A percentile compares a stretch with the other conserved stretches of the same genome.
These are phyloP conservation scores for Drosophila ustulata DNA, from an alignment of 2,888 invertebrate species.

Conservation along the genomic window DNA sequence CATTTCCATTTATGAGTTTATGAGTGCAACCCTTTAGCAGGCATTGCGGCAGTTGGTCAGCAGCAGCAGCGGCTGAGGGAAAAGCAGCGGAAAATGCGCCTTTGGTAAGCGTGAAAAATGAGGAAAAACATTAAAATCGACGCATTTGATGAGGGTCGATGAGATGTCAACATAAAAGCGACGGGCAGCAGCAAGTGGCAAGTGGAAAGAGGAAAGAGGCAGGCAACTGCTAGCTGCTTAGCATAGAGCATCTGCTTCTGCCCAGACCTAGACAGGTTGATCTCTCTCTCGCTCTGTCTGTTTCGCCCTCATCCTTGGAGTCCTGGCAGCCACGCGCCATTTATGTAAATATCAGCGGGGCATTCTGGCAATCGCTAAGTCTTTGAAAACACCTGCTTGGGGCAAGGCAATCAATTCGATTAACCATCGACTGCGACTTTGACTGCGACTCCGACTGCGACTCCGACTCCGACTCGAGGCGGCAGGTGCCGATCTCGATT, in stretches of 20 bases:
- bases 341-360: slow-evolving; percentile 59
- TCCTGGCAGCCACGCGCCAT: slow-evolving; percentile 53
- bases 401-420: slow-evolving; percentile 15
- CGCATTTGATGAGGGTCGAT: slow-evolving; percentile 73
- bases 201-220: slow-evolving; percentile 10
- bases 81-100: slow-evolving; percentile 56
- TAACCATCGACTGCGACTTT: slow-evolving; percentile 3
- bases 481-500: slow-evolving; percentile 18
- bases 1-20: slow-evolving; percentile 17
- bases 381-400: slow-evolving; percentile 34
- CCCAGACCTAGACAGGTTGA: slow-evolving; percentile 38
- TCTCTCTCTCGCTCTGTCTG: slow-evolving; percentile 4
- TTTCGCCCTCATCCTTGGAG: slow-evolving; percentile 11
- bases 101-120: slow-evolving; percentile 70
- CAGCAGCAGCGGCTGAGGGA: slow-evolving; percentile 12
- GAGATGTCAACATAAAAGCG: slow-evolving; percentile 61
- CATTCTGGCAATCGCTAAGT: not conserved
- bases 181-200: slow-evolving; percentile 37
- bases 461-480: not conserved
- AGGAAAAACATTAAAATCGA: slow-evolving; percentile 70
- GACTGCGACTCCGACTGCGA: not conserved
- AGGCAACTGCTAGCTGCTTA: slow-evolving; percentile 31
- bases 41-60: slow-evolving; percentile 63
- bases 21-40: slow-evolving; percentile 45
- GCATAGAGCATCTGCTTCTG: slow-evolving; percentile 21